A percentile compares a stretch with the other conserved stretches of the same genome.
phyloP scores from a whole-genome alignment of 2,888 invertebrate species.

The Parnassius apollo region DNA sequence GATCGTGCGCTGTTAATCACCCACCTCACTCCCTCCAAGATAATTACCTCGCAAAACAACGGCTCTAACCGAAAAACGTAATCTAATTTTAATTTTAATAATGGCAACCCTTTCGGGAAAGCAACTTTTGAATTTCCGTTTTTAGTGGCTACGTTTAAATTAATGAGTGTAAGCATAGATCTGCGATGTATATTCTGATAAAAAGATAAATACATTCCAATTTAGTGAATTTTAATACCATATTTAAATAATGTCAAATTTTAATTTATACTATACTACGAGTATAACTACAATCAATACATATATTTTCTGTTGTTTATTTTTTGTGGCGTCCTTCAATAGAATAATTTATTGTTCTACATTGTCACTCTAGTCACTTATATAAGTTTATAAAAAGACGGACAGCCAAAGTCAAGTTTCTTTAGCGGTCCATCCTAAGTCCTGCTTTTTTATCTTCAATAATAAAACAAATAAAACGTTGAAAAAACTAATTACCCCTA shows the following conservation, averaged over 20 bases:
- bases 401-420: not conserved
- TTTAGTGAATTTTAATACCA: not conserved
- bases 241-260: too few relatives aligned
- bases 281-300: too few relatives aligned
- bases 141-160: slow-evolving; percentile 41
- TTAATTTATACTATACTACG: too few relatives aligned
- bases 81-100: slow-evolving; percentile 77
- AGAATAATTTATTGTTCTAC: too few relatives aligned
- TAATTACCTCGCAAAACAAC: slow-evolving; percentile 68
- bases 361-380: too few relatives aligned
- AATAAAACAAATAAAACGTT: not conserved
- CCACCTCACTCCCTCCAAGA: slow-evolving; percentile 47
- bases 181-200: slow-evolving; percentile 22
- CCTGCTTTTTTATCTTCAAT: not conserved
- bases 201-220: not conserved
- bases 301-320: too few relatives aligned
- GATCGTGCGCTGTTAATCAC: slow-evolving; percentile 54
- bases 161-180: slow-evolving; percentile 32
- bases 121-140: slow-evolving; percentile 51
- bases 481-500: not conserved
- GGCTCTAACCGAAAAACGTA: slow-evolving; percentile 67
- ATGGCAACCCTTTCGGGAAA: slow-evolving; percentile 56
- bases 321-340: too few relatives aligned
- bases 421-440: not conserved
- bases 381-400: not conserved